Base-by-base conservation (phyloP, 2,113 vertebrate species). In the Ameiurus melas region DNA sequence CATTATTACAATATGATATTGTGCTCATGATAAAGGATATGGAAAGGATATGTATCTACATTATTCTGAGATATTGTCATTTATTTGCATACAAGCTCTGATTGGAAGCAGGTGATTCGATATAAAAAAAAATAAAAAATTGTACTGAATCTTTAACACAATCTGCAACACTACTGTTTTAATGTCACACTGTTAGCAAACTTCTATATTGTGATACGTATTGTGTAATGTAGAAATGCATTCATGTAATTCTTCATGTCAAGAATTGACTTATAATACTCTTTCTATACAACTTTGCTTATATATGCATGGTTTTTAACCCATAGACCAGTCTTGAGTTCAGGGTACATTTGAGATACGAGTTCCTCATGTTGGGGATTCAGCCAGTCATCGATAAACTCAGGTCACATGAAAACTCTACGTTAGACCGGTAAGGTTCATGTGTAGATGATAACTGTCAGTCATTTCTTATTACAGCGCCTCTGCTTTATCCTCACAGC, bases 311-410 rank as follows among this genome's bases (percentile, higher is more conserved):
- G 47, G n/a, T 19, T 3, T 3, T 51, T 80, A 13, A 79, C n/a
- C 30, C 80, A 55, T 90, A 99, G 98, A 94, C 97, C 85, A 99
- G 98, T 92, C 93, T 99, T 94, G 99, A 99, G 93, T 99, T 99
- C 92, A 97, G 99, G 93, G 97, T 99, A 89, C 99, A 99, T 90
- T 96, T 99, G 89, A 95, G 98, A 94, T 99, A 99, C 0, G 99
- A 99, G 90, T 99, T 99, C 92, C 97, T 99, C 55, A 99, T 99
- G 98, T 94, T 99, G 43, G 99, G 99, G 86, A 99, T 99, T 93
- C 99, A 99, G 89, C 99, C 99, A 20, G 96, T 99, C 86, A 99
- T 99, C 53, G 99, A 99, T 92, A 99, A 99, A 92, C 95, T 99
- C 64, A 96, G 98, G 62, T 97, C 97, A 73, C 99, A 99, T 89